phyloP scores from a whole-genome alignment of 2,113 vertebrate species.

The Syrmaticus mikado region DNA sequence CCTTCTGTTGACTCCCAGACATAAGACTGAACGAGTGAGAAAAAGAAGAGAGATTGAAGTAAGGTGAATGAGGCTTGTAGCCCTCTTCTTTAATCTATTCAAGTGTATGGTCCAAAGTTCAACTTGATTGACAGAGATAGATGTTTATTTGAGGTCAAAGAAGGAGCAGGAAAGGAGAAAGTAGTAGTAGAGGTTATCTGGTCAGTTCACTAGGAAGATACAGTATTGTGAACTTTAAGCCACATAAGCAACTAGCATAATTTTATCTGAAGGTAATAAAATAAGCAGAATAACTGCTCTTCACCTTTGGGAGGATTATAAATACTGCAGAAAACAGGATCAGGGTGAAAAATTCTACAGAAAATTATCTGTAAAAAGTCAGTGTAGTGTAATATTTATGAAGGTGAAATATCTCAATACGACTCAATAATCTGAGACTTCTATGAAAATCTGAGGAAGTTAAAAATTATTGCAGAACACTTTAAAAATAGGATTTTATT shows the following conservation, averaged over 20 bases:
- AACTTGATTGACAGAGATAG: rapidly evolving
- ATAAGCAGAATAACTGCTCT: neutral
- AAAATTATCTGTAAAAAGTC: neutral
- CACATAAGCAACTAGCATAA: neutral
- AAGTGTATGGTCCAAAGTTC: neutral
- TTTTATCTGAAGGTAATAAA: neutral
- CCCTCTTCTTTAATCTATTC: neutral
- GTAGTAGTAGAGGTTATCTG: neutral
- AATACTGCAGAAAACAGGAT: neutral
- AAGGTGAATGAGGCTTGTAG: neutral
- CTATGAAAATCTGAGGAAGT: neutral
- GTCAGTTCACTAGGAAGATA: neutral
- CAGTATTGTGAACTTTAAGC: neutral
- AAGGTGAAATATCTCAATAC: neutral
- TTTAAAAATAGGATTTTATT: neutral
- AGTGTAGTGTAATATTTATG: neutral
- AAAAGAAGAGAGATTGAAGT: neutral
- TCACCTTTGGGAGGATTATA: neutral
- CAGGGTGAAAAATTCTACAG: neutral
- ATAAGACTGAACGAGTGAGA: neutral
- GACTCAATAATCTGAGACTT: neutral
- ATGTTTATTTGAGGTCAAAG: neutral
- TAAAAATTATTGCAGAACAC: neutral
- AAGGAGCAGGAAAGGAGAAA: neutral
- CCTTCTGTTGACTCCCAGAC: neutral